phyloP scores from a whole-genome alignment of 2,797 vertebrate species.

The Ptychadena robeensis region DNA sequence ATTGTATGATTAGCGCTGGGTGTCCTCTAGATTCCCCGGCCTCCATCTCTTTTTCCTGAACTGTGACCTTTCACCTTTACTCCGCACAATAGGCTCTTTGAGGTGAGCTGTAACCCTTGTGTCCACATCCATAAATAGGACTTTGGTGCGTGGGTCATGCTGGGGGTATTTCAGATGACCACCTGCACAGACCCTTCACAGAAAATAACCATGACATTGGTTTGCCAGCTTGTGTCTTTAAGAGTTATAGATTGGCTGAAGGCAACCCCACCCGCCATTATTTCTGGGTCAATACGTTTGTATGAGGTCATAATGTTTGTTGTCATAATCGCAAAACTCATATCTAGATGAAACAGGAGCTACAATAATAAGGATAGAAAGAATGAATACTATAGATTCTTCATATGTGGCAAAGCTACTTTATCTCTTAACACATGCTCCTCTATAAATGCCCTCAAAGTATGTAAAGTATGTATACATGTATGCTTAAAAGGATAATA shows the following conservation, averaged over 20 bases:
- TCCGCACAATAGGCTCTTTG: conserved; percentile 18
- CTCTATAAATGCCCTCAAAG: too few relatives aligned
- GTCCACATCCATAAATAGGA: not conserved
- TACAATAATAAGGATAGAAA: too few relatives aligned
- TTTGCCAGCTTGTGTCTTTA: conserved; percentile 3
- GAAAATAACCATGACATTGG: conserved; percentile 25
- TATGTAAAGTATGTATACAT: too few relatives aligned
- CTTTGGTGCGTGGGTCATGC: not conserved
- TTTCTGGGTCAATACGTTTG: not conserved
- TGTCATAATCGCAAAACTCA: not conserved
- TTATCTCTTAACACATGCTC: too few relatives aligned
- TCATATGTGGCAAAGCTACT: too few relatives aligned
- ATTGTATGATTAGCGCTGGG: conserved; percentile 1
- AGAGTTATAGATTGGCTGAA: not conserved
- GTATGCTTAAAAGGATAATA: too few relatives aligned
- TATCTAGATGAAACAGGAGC: too few relatives aligned
- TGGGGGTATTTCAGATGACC: not conserved
- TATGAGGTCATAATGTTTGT: not conserved
- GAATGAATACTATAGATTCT: too few relatives aligned
- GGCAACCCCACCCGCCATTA: not conserved
- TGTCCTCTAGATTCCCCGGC: not conserved
- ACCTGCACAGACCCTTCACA: conserved; percentile 4
- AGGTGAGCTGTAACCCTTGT: not conserved
- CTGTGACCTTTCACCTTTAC: conserved; percentile 18
- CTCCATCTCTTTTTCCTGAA: conserved; percentile 23